Conservation (phyloP, 35 echinoderm and acorn worm species). For the Strongylocentrotus purpuratus region DNA sequence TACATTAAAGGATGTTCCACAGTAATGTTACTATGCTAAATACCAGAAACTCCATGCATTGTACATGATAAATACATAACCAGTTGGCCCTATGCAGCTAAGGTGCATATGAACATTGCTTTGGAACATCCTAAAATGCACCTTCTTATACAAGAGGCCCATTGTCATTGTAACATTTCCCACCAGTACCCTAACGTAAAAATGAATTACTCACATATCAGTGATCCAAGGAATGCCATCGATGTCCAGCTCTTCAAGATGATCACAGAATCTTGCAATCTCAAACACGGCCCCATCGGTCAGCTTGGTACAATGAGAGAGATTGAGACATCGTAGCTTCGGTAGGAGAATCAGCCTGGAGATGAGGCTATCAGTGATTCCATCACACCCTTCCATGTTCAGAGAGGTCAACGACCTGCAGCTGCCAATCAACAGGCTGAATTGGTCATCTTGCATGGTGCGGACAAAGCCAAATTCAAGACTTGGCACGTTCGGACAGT, state of each 20-base stretch:
- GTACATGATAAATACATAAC: no score
- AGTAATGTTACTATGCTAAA: no score
- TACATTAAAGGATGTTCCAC: no score
- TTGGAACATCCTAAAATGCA: no score
- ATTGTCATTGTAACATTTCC: no score
- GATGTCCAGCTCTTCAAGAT: slow-evolving; percentile 63
- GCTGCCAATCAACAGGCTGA: slow-evolving; percentile 23
- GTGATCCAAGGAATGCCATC: slow-evolving; percentile 78
- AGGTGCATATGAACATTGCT: no score
- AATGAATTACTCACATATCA: slow-evolving; percentile 54
- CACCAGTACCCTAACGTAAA: neutral
- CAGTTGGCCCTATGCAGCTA: no score
- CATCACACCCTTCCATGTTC: slow-evolving; percentile 71
- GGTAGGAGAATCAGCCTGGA: slow-evolving; percentile 45
- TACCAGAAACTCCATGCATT: no score
- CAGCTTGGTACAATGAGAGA: slow-evolving; percentile 76
- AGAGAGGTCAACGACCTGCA: slow-evolving; percentile 26
- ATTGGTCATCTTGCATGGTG: slow-evolving; percentile 22
- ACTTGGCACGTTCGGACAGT: slow-evolving; percentile 38
- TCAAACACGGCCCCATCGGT: slow-evolving; percentile 53
- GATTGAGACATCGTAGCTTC: slow-evolving; percentile 49
- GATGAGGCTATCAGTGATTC: slow-evolving; percentile 45
- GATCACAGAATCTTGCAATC: slow-evolving; percentile 54
- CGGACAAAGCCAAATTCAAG: slow-evolving; percentile 66
- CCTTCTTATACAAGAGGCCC: no score